phyloP scores from a whole-genome alignment of 2,888 invertebrate species.

The Mellilla xanthometata region DNA sequence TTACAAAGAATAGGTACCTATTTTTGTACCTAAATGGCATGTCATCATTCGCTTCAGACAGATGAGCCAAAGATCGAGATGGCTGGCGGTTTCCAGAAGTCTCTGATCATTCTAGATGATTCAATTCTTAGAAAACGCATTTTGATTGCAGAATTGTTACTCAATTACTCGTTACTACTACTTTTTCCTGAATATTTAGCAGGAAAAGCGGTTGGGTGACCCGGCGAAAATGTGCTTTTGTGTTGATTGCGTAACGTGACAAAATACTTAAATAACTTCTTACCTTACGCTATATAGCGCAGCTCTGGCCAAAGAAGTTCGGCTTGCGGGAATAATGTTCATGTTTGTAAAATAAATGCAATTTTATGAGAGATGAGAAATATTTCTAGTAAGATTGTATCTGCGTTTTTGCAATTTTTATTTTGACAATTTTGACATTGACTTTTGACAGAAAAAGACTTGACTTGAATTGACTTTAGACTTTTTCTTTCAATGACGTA shows the following conservation, averaged over 20 bases:
- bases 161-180: too few relatives aligned
- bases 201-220: neutral
- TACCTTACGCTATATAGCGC: slow-evolving; percentile 61
- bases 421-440: too few relatives aligned
- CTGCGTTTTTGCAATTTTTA: too few relatives aligned
- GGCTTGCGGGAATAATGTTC: slow-evolving; percentile 58
- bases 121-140: too few relatives aligned
- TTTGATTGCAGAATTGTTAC: too few relatives aligned
- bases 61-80: neutral
- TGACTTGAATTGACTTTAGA: too few relatives aligned
- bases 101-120: neutral
- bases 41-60: neutral
- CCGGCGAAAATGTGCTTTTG: slow-evolving; percentile 17
- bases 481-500: too few relatives aligned
- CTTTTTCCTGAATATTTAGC: too few relatives aligned
- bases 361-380: too few relatives aligned
- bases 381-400: too few relatives aligned
- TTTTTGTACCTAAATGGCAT: neutral
- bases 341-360: slow-evolving; percentile 41
- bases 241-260: slow-evolving; percentile 61
- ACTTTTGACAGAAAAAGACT: too few relatives aligned
- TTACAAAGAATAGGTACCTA: neutral
- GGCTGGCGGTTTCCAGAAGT: neutral
- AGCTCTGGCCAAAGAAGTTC: slow-evolving; percentile 52
- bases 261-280: slow-evolving; percentile 42